These are phyloP conservation scores for Anthoscopus minutus DNA, from an alignment of 2,113 vertebrate genomes.

Conservation along the genomic window DNA sequence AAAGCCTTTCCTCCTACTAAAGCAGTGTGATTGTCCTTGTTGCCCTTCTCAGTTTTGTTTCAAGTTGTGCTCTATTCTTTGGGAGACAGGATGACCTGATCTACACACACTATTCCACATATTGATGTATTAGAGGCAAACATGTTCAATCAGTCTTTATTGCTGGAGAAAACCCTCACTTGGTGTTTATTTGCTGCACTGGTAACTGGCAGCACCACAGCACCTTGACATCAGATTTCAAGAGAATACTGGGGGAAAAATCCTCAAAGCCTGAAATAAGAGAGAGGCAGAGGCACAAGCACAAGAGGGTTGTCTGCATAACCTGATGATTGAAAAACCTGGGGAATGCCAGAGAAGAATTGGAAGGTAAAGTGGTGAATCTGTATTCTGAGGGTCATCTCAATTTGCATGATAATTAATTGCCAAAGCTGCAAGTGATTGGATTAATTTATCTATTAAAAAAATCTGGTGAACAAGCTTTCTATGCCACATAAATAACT, in stretches of 20 bases:
- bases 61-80: neutral
- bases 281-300: neutral
- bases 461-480: neutral
- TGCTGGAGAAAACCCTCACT: neutral
- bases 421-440: neutral
- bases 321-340: neutral
- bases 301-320: neutral
- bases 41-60: neutral
- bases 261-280: neutral
- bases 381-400: neutral
- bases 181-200: neutral
- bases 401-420: neutral
- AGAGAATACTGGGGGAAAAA: neutral
- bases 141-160: neutral
- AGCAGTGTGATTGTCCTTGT: neutral
- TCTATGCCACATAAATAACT: neutral
- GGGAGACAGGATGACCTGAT: neutral
- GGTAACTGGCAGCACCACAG: neutral
- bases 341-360: neutral
- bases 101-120: neutral
- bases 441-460: neutral
- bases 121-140: neutral
- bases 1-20: neutral
- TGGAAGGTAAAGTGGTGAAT: neutral
- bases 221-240: neutral